Evolutionary conservation across 2,797 vertebrate species (phyloP), one percentile per base, ranked within the genome.

Genomic region (Gobionotothen gibberifrons): DNA sequence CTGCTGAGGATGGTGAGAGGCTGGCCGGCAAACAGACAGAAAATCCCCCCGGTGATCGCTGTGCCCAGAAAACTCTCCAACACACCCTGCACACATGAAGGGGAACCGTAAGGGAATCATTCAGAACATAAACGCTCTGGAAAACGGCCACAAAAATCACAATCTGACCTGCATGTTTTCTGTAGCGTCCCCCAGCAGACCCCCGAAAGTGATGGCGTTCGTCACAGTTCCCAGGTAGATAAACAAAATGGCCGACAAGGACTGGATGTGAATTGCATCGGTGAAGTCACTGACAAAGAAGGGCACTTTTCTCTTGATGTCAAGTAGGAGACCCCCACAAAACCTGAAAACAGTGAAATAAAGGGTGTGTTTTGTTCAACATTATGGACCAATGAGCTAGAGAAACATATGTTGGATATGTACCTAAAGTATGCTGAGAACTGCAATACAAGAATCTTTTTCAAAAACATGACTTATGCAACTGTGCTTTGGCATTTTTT

Each of bases 161-260:
- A 7, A 21, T 67, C 95, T 74, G 51, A 99, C 98, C 97, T 99
- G 98, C 98, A 99, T 99, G 94, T 98, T 99, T 0, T 99, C 97
- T 0, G 98, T 99, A 22, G 98, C 98, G 1, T 99, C 98, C 9
- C 98, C 98, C 44, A 99, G 95, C 85, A 99, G 91, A 16, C 98
- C 98, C 46, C 98, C 98, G 2, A 99, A 99, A 17, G 98, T 99
- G 94, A 99, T 99, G 74, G 98, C 98, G 0, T 99, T 99, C 29
- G 98, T 99, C 74, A 99, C 97, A 1, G 98, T 99, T 83, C 96
- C 98, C 93, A 99, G 88, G 91, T 99, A 99, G 86, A 99, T 99
- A 84, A 99, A 99, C 78, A 99, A 93, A 78, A 97, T 96, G 85
- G 98, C 93, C 19, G 98, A 99, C 80, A 99, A 95, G 29, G 97